Percentiles rank a stretch among this genome's conserved stretches.
These are phyloP conservation scores for Ophion ellenae DNA, from an alignment of 2,888 invertebrate genomes.

Conservation along the genomic window DNA sequence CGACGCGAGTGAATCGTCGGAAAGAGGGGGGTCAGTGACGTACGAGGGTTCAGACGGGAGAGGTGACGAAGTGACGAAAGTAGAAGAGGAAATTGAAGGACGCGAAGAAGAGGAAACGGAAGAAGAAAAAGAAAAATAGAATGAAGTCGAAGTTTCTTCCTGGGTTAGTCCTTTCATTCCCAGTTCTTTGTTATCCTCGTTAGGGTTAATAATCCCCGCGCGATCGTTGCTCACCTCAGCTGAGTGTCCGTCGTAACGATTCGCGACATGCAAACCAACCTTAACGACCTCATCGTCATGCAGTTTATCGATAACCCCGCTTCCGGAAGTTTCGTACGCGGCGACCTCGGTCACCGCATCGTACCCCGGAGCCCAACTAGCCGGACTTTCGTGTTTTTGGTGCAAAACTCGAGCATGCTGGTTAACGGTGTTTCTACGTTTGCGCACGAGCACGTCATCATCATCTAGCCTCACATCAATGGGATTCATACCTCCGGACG, in stretches of 20 bases:
- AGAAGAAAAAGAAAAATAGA: slow-evolving; percentile 77
- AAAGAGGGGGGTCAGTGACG: background rate
- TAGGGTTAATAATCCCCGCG: slow-evolving; percentile 26
- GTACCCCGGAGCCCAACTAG: slow-evolving; percentile 36
- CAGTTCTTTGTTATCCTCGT: slow-evolving; percentile 47
- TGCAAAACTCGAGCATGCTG: slow-evolving; percentile 85
- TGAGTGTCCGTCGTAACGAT: slow-evolving; percentile 71
- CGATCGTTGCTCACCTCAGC: slow-evolving; percentile 30
- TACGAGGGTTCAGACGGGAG: slow-evolving; percentile 13
- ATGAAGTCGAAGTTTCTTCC: slow-evolving; percentile 38
- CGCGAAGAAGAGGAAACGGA: slow-evolving; percentile 48
- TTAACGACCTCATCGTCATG: slow-evolving; percentile 53
- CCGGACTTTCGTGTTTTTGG: slow-evolving; percentile 60
- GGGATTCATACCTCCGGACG: slow-evolving; percentile 84
- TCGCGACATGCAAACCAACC: slow-evolving; percentile 65
- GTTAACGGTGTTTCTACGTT: slow-evolving; percentile 89
- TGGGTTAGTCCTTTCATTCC: slow-evolving; percentile 31
- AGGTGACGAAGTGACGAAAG: slow-evolving; percentile 56
- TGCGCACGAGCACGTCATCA: slow-evolving; percentile 85
- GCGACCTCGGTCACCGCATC: slow-evolving; percentile 46
- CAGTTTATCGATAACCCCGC: slow-evolving; percentile 42
- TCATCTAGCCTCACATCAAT: slow-evolving; percentile 56
- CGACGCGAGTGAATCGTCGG: background rate
- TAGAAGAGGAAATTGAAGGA: slow-evolving; percentile 46
- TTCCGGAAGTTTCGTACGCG: slow-evolving; percentile 23